phyloP scores from a whole-genome alignment of 2,888 invertebrate genomes.

The Drosophila picticornis region DNA sequence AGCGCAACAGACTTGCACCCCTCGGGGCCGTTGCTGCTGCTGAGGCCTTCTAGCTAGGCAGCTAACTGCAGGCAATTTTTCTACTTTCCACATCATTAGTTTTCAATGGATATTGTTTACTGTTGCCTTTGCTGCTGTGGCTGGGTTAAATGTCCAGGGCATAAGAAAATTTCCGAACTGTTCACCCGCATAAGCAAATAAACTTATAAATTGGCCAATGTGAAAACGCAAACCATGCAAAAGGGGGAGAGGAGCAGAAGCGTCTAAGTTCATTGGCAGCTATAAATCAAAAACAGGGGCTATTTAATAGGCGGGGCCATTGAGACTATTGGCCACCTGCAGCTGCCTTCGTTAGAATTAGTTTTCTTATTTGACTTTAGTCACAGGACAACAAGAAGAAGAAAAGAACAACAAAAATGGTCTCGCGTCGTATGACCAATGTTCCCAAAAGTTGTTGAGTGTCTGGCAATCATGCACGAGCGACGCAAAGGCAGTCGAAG shows the following conservation, averaged over 20 bases:
- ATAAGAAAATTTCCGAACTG: conserved; percentile 40
- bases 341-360: conserved; percentile 64
- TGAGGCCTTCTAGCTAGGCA: conserved; percentile 10
- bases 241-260: conserved; percentile 13
- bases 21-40: not conserved
- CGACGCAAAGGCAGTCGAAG: conserved; percentile 57
- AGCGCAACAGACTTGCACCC: not conserved
- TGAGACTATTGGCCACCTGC: conserved; percentile 53
- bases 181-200: conserved; percentile 67
- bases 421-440: conserved; percentile 49
- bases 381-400: conserved; percentile 30
- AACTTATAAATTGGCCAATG: conserved; percentile 73
- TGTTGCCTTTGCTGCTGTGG: conserved; percentile 15
- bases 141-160: conserved; percentile 62
- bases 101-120: conserved; percentile 75
- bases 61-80: conserved; percentile 75
- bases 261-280: conserved; percentile 65
- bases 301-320: conserved; percentile 51
- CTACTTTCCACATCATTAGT: conserved; percentile 80
- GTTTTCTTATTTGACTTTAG: conserved; percentile 75
- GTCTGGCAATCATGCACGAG: conserved; percentile 73
- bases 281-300: conserved; percentile 76
- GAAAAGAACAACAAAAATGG: not conserved
- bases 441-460: conserved; percentile 39
- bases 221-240: conserved; percentile 31